Evolutionary conservation across 2,888 invertebrate genomes (phyloP), one percentile per base, ranked within the genome.

Genomic region (Amiota minor): DNA sequence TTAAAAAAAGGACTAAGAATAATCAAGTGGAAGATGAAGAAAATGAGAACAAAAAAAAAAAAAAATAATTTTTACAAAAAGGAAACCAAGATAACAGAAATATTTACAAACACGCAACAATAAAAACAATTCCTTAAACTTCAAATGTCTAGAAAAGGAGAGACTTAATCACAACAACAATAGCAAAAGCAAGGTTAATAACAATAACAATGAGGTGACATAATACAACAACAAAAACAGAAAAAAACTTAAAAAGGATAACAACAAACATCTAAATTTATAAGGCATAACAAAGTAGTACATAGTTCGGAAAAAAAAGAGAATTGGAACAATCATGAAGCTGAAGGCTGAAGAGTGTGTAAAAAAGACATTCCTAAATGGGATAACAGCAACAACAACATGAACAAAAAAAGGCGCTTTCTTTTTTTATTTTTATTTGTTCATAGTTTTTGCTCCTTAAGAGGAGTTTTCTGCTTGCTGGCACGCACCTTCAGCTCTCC

Each of bases 1-100:
- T 35, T 35, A 65, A 49, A 14, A 65, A 18, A 62, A 50, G 64
- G 49, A 16, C 14, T 14, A 14, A 12, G 65, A 74, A 50, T 59
- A 72, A 71, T 75, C 77, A 74, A 71, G 23, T 74, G 73, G 35
- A 35, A 70, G 74, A 72, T 75, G 75, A 77, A n/a, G n/a, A n/a
- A n/a, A n/a, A n/a, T n/a, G n/a, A n/a, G n/a, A n/a, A n/a, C n/a
- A n/a, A n/a, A n/a, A n/a, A n/a, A 46, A 49, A 9, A 49, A 65
- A 8, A 67, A 67, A 2, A 49, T 18, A 70, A 70, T 18, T 56
- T 18, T 12, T 56, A 9, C 55, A 35, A 18, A 45, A 65, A 35
- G 47, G 16, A 56, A 56, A 70, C n/a, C 14, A 53, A 45, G 16
- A 55, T 18, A 55, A 56, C 35, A 56, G 1, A 64, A 72, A 65